Percentiles rank a stretch among this genome's conserved stretches.
phyloP scores from a whole-genome alignment of 2,113 vertebrate genomes.

The Gadus macrocephalus region DNA sequence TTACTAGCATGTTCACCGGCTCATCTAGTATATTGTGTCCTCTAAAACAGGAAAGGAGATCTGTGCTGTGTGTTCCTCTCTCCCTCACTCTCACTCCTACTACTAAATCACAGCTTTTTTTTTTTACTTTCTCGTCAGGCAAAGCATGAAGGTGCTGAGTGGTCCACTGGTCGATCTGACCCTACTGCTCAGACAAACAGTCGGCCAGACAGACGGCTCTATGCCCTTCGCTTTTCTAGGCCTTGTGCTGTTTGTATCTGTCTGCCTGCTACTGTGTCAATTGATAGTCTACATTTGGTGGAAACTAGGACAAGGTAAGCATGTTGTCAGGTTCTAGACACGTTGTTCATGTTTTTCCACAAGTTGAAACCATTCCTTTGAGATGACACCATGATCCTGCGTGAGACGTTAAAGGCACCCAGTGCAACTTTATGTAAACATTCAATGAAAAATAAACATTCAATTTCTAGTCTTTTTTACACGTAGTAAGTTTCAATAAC shows the following conservation, averaged over 20 bases:
- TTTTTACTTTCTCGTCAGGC: background rate
- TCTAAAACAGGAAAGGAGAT: background rate
- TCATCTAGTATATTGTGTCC: too few relatives aligned
- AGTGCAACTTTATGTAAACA: too few relatives aligned
- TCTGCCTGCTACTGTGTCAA: slow-evolving; percentile 53
- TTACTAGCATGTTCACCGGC: too few relatives aligned
- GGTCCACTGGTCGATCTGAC: slow-evolving; percentile 57
- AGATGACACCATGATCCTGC: too few relatives aligned
- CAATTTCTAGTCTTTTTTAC: too few relatives aligned
- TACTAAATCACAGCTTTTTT: background rate
- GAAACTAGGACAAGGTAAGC: slow-evolving; percentile 59
- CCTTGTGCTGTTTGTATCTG: slow-evolving; percentile 49
- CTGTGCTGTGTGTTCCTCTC: background rate
- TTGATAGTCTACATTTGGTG: slow-evolving; percentile 50
- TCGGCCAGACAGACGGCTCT: slow-evolving; percentile 1
- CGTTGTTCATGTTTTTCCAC: background rate
- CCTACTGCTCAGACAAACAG: slow-evolving; percentile 42
- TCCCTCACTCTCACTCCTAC: background rate
- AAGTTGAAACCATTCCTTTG: too few relatives aligned
- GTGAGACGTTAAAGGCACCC: too few relatives aligned
- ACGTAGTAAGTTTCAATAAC: too few relatives aligned
- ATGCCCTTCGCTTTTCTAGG: slow-evolving; percentile 34
- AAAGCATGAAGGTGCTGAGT: slow-evolving; percentile 51
- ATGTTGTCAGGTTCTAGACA: background rate
- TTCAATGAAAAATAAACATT: too few relatives aligned